These are phyloP conservation scores for Stenolophus ochropezus DNA, from an alignment of 2,888 invertebrate species.

Conservation along the genomic window DNA sequence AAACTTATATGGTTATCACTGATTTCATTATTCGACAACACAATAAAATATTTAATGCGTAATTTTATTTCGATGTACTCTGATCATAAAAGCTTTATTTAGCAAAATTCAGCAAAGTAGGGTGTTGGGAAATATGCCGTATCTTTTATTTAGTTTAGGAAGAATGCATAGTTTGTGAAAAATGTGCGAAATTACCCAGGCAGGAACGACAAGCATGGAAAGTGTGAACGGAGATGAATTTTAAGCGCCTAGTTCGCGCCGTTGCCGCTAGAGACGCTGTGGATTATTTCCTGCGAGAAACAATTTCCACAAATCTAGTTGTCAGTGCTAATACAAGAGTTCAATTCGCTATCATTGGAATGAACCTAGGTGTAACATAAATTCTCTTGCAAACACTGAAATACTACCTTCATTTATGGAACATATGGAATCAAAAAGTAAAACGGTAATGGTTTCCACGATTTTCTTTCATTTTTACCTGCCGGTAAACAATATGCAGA, in stretches of 20 bases:
- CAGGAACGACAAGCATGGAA: slow-evolving; percentile 27
- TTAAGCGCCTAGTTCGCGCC: slow-evolving; percentile 27
- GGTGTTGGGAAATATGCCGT: not conserved
- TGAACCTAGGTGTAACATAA: not conserved
- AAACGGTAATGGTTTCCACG: too few species aligned
- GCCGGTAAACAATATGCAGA: too few species aligned
- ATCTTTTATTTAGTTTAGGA: slow-evolving; percentile 25
- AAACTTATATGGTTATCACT: not conserved
- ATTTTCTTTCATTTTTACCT: too few species aligned
- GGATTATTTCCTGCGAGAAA: slow-evolving; percentile 50
- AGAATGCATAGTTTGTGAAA: slow-evolving; percentile 42
- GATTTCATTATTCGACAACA: not conserved
- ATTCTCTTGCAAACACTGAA: too few species aligned
- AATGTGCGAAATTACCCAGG: slow-evolving; percentile 28
- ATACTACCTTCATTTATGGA: too few species aligned
- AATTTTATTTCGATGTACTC: not conserved
- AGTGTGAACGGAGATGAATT: slow-evolving; percentile 40
- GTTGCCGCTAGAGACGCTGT: slow-evolving; percentile 6
- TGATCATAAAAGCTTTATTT: not conserved
- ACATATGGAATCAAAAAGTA: too few species aligned
- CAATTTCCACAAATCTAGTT: slow-evolving; percentile 55
- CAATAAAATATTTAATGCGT: not conserved
- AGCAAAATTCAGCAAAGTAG: not conserved
- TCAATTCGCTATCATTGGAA: slow-evolving; percentile 4
- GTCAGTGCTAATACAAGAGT: slow-evolving; percentile 33